Base-by-base conservation (phyloP, 2,888 invertebrate genomes). In the Prionchulus punctatus region DNA sequence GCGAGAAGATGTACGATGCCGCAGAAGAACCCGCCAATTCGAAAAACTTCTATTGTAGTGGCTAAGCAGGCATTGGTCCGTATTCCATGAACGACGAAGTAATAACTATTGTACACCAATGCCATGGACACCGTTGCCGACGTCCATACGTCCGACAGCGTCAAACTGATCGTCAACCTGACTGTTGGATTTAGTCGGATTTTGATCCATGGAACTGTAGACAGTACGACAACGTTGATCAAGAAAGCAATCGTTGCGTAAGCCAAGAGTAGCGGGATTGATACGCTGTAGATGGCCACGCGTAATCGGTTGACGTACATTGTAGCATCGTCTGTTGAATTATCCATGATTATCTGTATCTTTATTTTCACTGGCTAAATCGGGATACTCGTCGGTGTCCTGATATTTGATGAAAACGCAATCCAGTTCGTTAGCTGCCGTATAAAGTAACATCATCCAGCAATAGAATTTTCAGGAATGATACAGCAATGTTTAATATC, bases 1-100 rank as follows among this genome's bases (percentile, higher is more conserved):
- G 79, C 79, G 47, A 80, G 70, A 2, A 82, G 74, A 66, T 82
- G 81, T 47, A 77, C 72, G 23, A 80, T 79, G 0, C 80, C 79
- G 30, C 79, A 78, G 43, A 81, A 75, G 36, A 81, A 75, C 1
- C 79, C 79, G 23, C 79, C 79, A 55, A 80, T 70, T 57, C 81
- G 70, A 52, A 23, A 4, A 7, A 12, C 30, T 61, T 65, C 65
- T 15, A 63, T 47, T 7, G 64, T 61, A 53, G 64, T 54, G 48
- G 63, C 62, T 50, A 65, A 62, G 57, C 65, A 65, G 57, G 58
- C 61, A 12, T 58, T 65, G 58, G 54, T 65, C 15, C 15, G 3
- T 12, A 49, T 12, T 26, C 50, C 50, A 4, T 28, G 56, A 1
- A 65, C 62, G 27, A 60, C 60, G 15, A 62, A 62, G 31, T 61